These are phyloP conservation scores for Gymnocheta viridis DNA, from an alignment of 2,888 invertebrate species.

Conservation along the genomic window DNA sequence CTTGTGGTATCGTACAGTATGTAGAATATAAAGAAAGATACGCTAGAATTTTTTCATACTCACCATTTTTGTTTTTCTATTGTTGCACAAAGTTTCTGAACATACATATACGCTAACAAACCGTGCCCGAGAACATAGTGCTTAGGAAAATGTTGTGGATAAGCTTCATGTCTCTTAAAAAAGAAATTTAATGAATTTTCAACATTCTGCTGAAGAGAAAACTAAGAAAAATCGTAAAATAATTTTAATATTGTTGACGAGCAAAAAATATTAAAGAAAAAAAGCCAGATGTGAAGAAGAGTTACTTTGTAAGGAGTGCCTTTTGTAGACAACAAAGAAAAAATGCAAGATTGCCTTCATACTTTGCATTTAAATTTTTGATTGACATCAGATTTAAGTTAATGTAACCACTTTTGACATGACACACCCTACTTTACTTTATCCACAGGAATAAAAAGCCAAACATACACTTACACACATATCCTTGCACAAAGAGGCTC, in stretches of 20 bases:
- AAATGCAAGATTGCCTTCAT: conserved; percentile 53
- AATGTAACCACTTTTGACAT: conserved; percentile 69
- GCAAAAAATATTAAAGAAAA: conserved; percentile 33
- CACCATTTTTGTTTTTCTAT: conserved; percentile 1
- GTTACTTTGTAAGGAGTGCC: conserved; percentile 48
- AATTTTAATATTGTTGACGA: conserved; percentile 58
- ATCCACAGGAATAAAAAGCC: conserved; percentile 31
- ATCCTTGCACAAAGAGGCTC: conserved; percentile 17
- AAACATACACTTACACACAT: conserved; percentile 3
- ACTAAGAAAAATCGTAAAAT: conserved; percentile 48
- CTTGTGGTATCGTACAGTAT: conserved; percentile 62
- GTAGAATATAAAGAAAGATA: conserved; percentile 60
- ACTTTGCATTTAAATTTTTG: conserved; percentile 69
- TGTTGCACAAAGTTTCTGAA: conserved; percentile 25
- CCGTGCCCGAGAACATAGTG: background rate
- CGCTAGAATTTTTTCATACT: conserved; percentile 45
- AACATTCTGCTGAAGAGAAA: conserved; percentile 62
- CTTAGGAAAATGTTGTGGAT: conserved; percentile 41
- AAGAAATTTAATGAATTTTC: conserved; percentile 68
- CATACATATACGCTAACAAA: conserved; percentile 3
- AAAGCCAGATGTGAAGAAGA: conserved; percentile 21
- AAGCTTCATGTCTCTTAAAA: conserved; percentile 38
- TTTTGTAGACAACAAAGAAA: conserved; percentile 20
- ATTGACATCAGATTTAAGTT: conserved; percentile 70
- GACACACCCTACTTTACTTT: conserved; percentile 63